A percentile compares a stretch with the other conserved stretches of the same genome.
Conservation (phyloP, 2,113 vertebrate species). For the Hemiscyllium ocellatum region DNA sequence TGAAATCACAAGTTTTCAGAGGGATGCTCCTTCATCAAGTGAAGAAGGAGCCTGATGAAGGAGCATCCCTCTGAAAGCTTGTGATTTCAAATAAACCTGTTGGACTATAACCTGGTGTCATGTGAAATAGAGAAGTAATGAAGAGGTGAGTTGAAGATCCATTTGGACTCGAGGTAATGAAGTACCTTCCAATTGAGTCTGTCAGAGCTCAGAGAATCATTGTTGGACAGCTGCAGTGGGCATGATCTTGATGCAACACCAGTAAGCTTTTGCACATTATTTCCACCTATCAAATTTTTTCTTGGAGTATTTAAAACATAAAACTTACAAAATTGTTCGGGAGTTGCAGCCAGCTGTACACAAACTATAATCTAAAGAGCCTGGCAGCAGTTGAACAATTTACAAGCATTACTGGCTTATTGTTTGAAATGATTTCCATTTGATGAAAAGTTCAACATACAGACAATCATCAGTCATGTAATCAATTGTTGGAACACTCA, state of each 20-base stretch:
- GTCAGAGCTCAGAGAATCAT: neutral
- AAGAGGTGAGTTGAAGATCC: neutral
- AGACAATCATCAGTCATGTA: neutral
- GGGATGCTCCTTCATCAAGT: no score
- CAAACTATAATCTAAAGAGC: neutral
- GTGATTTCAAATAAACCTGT: no score
- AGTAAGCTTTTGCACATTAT: neutral
- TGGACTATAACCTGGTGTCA: no score
- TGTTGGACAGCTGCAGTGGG: neutral
- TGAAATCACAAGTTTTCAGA: no score
- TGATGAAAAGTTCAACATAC: neutral
- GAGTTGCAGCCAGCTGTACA: neutral
- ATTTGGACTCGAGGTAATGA: neutral
- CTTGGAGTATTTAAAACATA: neutral
- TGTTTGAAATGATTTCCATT: neutral
- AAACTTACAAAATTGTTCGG: neutral
- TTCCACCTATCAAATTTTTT: neutral
- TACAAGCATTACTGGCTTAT: neutral
- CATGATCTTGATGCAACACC: neutral
- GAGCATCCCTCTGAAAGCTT: no score
- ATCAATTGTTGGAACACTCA: neutral
- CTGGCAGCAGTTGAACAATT: neutral
- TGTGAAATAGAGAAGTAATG: neutral
- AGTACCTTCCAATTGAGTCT: neutral
- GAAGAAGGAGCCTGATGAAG: no score